A percentile compares a stretch with the other conserved stretches of the same genome.
phyloP scores from a whole-genome alignment of 1,140 invertebrate genomes.

The Halesus radiatus region DNA sequence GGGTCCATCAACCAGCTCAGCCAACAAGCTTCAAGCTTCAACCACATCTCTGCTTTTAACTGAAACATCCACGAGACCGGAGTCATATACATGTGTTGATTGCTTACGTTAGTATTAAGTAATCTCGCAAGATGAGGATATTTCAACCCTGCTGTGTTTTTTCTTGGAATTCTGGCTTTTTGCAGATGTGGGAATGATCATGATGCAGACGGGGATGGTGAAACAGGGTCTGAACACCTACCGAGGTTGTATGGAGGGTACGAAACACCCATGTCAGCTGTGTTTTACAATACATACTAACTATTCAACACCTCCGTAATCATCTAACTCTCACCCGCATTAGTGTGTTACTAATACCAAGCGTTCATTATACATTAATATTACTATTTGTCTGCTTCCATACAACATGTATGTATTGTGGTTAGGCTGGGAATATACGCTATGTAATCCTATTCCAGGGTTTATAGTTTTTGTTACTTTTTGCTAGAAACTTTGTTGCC shows the following conservation, averaged over 20 bases:
- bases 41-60: constrained; percentile 42
- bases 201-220: constrained; percentile 94
- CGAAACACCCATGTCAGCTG: constrained; percentile 62
- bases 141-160: constrained; percentile 61
- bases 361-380: constrained; percentile 13
- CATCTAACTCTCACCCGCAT: constrained; percentile 48
- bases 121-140: constrained; percentile 16
- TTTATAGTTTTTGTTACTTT: constrained; percentile 21
- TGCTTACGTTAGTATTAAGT: constrained; percentile 1
- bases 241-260: constrained; percentile 86
- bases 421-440: no score
- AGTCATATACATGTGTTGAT: constrained; percentile 22
- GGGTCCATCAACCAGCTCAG: constrained; percentile 33
- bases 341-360: constrained; percentile 3
- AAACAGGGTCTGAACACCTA: constrained; percentile 85
- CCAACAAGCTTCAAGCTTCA: constrained; percentile 22
- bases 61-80: constrained; percentile 49
- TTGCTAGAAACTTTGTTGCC: constrained; percentile 17
- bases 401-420: background rate
- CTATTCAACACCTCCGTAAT: constrained; percentile 47
- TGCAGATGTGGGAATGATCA: constrained; percentile 95
- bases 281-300: constrained; percentile 51
- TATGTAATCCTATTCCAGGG: background rate
- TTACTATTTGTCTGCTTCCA: constrained; percentile 1
- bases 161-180: constrained; percentile 77